Evolutionary conservation across 2,888 invertebrate species (phyloP).

Genomic region (Sialis fuliginosa): DNA sequence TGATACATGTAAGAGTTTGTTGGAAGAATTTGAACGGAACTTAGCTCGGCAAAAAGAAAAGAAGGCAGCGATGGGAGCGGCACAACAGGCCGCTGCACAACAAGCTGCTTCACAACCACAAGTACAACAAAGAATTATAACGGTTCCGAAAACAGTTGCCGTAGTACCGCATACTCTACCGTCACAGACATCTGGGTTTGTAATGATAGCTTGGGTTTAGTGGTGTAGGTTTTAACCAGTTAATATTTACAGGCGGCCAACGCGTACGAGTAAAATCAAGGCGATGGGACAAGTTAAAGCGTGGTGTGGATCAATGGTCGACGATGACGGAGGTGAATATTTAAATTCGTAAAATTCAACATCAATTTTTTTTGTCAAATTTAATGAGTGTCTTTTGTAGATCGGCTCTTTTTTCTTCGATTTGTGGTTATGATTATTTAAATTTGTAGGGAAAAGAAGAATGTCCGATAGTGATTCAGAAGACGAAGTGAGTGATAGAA

Average conservation of each 20-base stretch:
- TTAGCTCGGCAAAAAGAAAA: slow-evolving; percentile 56
- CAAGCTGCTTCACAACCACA: slow-evolving; percentile 8
- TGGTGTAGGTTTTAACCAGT: background rate
- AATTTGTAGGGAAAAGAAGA: slow-evolving; percentile 4
- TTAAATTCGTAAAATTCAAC: background rate
- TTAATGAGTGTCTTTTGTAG: background rate
- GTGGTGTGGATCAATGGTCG: slow-evolving; percentile 56
- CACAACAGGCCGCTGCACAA: slow-evolving; percentile 11
- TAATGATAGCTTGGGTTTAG: slow-evolving; percentile 5
- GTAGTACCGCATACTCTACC: slow-evolving; percentile 21
- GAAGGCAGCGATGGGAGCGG: slow-evolving; percentile 35
- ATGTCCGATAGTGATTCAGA: slow-evolving; percentile 12
- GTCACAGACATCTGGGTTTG: slow-evolving; percentile 27
- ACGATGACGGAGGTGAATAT: slow-evolving; percentile 23
- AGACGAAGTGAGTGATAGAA: slow-evolving; percentile 6
- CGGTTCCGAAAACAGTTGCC: slow-evolving; percentile 3
- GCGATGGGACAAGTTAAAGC: slow-evolving; percentile 70
- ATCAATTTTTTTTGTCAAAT: background rate
- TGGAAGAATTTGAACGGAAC: slow-evolving; percentile 67
- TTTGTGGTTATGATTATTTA: no score
- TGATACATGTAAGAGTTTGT: slow-evolving; percentile 53
- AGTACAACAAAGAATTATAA: slow-evolving; percentile 9
- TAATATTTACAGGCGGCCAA: slow-evolving; percentile 35
- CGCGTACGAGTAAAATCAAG: slow-evolving; percentile 62
- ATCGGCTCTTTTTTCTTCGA: background rate